Base-by-base conservation (phyloP, 2,888 invertebrate genomes). In the Myathropa florea region DNA sequence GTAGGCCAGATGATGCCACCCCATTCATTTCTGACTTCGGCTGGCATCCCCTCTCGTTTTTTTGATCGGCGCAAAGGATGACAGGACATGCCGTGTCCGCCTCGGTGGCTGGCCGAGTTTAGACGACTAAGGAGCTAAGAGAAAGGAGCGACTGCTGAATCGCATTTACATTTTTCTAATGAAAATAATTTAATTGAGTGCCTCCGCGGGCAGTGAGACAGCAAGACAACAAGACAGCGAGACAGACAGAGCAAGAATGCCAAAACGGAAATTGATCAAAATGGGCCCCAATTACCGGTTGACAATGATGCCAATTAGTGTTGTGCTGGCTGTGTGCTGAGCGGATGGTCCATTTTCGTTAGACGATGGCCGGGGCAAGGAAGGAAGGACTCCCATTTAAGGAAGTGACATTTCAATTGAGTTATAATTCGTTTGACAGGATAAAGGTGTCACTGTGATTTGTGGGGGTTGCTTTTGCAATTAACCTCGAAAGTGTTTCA, bases 101-200 rank as follows among this genome's bases (percentile, higher is more conserved):
- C 23, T 1, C 39, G n/a, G n/a, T 6, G 18, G 46, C 46, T n/a
- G 10, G 24, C n/a, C 36, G 26, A 46, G 23, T 23, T 10, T 12
- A 21, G 28, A 46, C 26, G 30, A 39, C n/a, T n/a, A 4, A 14
- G 21, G 61, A 33, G 10, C 33, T n/a, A n/a, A n/a, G 24, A 23
- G 28, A 12, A 26, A 9, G 67, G 26, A 26, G 23, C 21, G 12
- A 33, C 18, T 64, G 71, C 76, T 71, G 67, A 72, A 36, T 75
- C 64, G 78, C 64, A 79, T 75, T 86, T 75, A 63, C 65, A 76
- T 72, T 81, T 70, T 75, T 79, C 78, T 83, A 75, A 79, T 82
- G 36, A 67, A 79, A 82, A 77, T 85, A 81, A 78, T 73, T 82
- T 82, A 79, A 78, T 86, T 77, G 77, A 72, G 36, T 60, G 33